phyloP scores from a whole-genome alignment of 2,113 vertebrate genomes.

The Sula dactylatra region DNA sequence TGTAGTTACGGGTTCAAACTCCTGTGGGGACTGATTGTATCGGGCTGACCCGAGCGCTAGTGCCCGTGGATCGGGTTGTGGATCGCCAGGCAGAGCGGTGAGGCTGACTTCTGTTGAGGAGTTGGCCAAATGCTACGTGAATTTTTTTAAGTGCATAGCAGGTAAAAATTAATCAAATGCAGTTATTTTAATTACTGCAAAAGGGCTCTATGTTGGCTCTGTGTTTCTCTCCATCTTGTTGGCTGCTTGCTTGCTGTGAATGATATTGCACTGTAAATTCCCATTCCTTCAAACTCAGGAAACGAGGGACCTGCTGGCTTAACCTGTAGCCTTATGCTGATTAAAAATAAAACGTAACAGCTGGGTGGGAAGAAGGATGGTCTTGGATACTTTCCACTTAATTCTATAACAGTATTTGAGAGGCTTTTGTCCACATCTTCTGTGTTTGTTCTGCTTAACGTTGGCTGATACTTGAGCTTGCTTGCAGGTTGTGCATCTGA shows the following conservation, averaged over 20 bases:
- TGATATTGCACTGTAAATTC: not conserved
- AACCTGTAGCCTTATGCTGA: not conserved
- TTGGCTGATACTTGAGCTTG: not conserved
- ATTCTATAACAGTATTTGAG: not conserved
- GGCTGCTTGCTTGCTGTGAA: not conserved
- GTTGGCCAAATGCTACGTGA: not conserved
- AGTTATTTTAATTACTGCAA: not conserved
- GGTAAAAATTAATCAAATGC: not conserved
- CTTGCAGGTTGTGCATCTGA: not conserved
- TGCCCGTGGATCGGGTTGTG: not conserved
- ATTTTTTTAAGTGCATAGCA: not conserved
- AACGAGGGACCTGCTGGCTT: not conserved
- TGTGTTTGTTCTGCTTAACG: not conserved
- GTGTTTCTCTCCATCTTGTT: not conserved
- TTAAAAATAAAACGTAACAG: not conserved
- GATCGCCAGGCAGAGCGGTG: not conserved
- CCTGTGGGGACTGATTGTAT: not conserved
- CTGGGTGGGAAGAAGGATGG: not conserved
- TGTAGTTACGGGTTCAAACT: not conserved
- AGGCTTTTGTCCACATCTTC: not conserved
- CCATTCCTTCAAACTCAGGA: not conserved
- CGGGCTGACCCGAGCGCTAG: fast-evolving
- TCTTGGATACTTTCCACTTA: not conserved
- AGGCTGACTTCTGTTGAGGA: not conserved
- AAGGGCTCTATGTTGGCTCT: not conserved